These are phyloP conservation scores for Belonocnema kinseyi DNA, from an alignment of 1,140 invertebrate species.

Conservation along the genomic window DNA sequence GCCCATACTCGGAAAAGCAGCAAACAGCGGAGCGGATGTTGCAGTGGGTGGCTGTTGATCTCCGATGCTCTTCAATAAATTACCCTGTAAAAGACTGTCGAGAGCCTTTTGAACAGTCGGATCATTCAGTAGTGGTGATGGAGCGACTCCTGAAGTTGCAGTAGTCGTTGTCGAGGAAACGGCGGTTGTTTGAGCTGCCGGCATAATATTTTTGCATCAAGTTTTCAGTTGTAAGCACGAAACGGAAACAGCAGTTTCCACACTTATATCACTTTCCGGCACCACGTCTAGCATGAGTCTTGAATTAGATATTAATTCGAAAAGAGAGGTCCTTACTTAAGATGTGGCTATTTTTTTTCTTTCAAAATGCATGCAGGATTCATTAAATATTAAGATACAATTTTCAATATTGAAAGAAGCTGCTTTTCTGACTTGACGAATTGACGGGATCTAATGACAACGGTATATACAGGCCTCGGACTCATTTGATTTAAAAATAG, in stretches of 20 bases:
- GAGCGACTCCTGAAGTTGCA: slow-evolving; percentile 61
- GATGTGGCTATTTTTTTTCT: too few relatives aligned
- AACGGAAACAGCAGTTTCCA: slow-evolving; percentile 3
- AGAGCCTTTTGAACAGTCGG: slow-evolving; percentile 85
- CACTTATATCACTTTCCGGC: slow-evolving; percentile 29
- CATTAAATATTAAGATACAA: too few relatives aligned
- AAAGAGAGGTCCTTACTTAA: not conserved
- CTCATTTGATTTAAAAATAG: too few relatives aligned
- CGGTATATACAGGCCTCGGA: too few relatives aligned
- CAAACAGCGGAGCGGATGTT: slow-evolving; percentile 67
- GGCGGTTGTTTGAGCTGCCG: slow-evolving; percentile 58
- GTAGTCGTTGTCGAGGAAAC: slow-evolving; percentile 56
- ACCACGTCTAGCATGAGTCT: not conserved
- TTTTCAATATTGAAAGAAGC: too few relatives aligned
- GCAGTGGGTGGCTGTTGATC: slow-evolving; percentile 60
- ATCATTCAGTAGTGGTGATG: slow-evolving; percentile 81
- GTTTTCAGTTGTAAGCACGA: slow-evolving; percentile 25
- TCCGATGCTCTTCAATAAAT: slow-evolving; percentile 78
- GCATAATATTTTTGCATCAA: slow-evolving; percentile 43
- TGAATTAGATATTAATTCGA: slow-evolving; percentile 21
- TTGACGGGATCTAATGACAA: too few relatives aligned
- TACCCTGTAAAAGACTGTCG: slow-evolving; percentile 83
- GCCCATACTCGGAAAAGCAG: slow-evolving; percentile 71
- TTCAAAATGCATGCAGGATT: too few relatives aligned
- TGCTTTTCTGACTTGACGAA: too few relatives aligned